These are phyloP conservation scores for Spodoptera exigua DNA, from an alignment of 2,888 invertebrate species.

Conservation along the genomic window DNA sequence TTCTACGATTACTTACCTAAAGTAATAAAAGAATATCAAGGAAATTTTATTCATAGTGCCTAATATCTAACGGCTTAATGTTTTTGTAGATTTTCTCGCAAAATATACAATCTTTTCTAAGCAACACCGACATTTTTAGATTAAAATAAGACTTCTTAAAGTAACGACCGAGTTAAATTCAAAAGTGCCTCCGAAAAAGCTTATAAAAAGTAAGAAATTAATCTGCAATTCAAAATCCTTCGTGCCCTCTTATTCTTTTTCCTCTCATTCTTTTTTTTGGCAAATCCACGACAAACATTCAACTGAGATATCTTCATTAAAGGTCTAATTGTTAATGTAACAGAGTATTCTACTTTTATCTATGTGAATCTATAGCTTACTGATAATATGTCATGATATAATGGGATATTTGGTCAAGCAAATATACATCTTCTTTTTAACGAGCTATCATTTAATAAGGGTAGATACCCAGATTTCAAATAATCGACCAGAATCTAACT, in stretches of 20 bases:
- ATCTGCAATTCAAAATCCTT: conserved; percentile 82
- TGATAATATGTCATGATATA: no score
- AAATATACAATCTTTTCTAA: conserved; percentile 51
- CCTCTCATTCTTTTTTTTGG: conserved; percentile 65
- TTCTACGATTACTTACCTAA: conserved; percentile 1
- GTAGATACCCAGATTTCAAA: no score
- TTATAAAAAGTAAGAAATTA: conserved; percentile 82
- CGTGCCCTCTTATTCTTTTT: conserved; percentile 71
- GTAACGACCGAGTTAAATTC: conserved; percentile 74
- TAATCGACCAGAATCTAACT: no score
- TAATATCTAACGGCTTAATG: conserved; percentile 14
- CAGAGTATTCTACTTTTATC: conserved; percentile 42
- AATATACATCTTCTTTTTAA: no score
- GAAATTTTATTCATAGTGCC: conserved; percentile 13
- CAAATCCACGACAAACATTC: conserved; percentile 68
- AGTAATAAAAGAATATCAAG: conserved; percentile 8
- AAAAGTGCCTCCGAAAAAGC: conserved; percentile 75
- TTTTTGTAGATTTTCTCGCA: conserved; percentile 22
- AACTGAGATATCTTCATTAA: conserved; percentile 53
- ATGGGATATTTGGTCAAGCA: no score
- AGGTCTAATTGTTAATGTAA: conserved; percentile 58
- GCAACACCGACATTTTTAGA: conserved; percentile 61
- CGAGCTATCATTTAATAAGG: no score
- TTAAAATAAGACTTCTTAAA: conserved; percentile 68
- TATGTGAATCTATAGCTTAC: conserved; percentile 10